Conservation (phyloP, 2,113 vertebrate species). For the Rhipidura dahli region DNA sequence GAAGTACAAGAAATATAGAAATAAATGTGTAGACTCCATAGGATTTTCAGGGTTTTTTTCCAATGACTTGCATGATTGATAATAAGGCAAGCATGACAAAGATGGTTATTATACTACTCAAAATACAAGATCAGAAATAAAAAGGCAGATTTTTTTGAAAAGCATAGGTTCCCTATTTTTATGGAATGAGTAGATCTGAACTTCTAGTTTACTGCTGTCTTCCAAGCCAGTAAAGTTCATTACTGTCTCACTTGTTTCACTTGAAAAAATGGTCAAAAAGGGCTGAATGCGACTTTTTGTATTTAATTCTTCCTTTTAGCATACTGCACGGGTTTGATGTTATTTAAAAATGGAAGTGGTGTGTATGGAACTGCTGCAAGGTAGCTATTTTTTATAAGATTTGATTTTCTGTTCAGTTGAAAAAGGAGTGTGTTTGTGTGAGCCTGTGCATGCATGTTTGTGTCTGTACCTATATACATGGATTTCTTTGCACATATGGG, state of each 20-base stretch:
- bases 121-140: neutral
- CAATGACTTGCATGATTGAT: neutral
- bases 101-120: neutral
- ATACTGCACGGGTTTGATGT: neutral
- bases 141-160: neutral
- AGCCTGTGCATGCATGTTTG: neutral
- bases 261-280: neutral
- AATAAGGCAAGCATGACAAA: neutral
- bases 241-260: neutral
- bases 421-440: neutral
- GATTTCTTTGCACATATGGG: neutral
- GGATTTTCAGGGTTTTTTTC: neutral
- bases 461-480: neutral
- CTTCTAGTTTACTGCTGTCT: neutral
- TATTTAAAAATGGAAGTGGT: neutral
- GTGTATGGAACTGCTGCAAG: neutral
- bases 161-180: fast-evolving
- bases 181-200: neutral
- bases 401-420: neutral
- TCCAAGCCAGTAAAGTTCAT: neutral
- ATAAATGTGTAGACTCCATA: neutral
- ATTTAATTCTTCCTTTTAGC: neutral
- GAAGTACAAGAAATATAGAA: neutral
- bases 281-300: neutral
- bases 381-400: neutral